Evolutionary conservation across 2,888 invertebrate species (phyloP).

Genomic region (Arrhopalites spinosus): DNA sequence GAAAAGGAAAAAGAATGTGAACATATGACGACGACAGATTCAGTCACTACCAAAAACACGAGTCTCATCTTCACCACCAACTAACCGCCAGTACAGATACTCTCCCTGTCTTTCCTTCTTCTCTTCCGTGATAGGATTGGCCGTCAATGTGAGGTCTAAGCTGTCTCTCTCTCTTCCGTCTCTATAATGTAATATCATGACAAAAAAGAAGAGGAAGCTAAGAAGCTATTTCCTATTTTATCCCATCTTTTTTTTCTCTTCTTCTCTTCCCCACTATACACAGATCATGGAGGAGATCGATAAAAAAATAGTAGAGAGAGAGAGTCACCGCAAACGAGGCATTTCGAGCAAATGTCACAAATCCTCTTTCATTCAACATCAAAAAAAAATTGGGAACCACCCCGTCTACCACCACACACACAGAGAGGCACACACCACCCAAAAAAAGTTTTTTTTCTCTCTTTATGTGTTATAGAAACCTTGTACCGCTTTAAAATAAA

Average conservation of each 20-base stretch:
- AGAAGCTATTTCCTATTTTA: background rate
- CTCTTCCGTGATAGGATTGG: background rate
- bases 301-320: background rate
- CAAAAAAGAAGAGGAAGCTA: too few species aligned
- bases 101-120: background rate
- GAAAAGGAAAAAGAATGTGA: background rate
- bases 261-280: background rate
- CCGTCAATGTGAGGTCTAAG: too few species aligned
- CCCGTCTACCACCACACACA: background rate
- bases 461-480: too few species aligned
- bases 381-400: background rate
- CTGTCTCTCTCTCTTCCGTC: too few species aligned
- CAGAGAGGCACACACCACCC: background rate
- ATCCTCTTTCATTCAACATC: constrained; percentile 20
- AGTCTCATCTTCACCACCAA: background rate
- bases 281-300: constrained; percentile 11
- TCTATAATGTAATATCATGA: too few species aligned
- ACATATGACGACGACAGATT: background rate
- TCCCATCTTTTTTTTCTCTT: background rate
- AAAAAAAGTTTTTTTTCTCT: too few species aligned
- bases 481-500: too few species aligned
- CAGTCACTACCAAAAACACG: background rate
- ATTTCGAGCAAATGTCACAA: constrained; percentile 26
- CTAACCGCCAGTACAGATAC: background rate
- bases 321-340: background rate